Evolutionary conservation across 2,797 vertebrate species (phyloP), one percentile per base, ranked within the genome.

Genomic region (Babyrousa celebensis): DNA sequence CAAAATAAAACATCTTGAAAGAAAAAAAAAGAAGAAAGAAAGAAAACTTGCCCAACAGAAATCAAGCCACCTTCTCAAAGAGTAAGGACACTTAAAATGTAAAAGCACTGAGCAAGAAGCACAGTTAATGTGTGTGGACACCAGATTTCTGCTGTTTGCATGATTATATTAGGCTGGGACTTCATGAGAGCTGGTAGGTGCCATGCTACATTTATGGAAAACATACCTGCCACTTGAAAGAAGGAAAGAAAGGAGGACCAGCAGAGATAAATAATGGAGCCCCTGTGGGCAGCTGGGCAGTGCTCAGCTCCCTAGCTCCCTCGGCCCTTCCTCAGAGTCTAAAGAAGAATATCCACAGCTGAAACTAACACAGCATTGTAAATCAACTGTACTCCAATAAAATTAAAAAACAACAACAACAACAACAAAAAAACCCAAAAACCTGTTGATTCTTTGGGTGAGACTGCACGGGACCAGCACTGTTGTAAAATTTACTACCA

Each of bases 221-320:
- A 54, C 6, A 5, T 0, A 29, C 54, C 29, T 43, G 52, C 43
- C 20, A 3, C 52, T 77, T 40, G 18, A 6, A 72, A 84, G 58
- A 70, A 68, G 16, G 48, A 40, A 2, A 20, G 17, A 32, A 43
- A 27, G 21, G 40, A 18, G 56, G n/a, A 36, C 32, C 17, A 6
- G 21, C 48, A n/a, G 60, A 29, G 65, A 11, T 52, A 52, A 17
- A 27, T 10, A n/a, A 15, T 14, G 17, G n/a, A 63, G 43, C 23
- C 11, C 1, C 60, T 3, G 17, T 18, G 54, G n/a, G 17, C 3
- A 0, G 18, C n/a, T 25, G 25, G 52, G 29, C 43, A 32, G 14
- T 20, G 2, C 2, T 7, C 25, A 65, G 14, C n/a, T 40, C 21
- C 25, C 72, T 56, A 14, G 2, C 4, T 54, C 23, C 36, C 21